Evolutionary conservation across 92 coral and sea anemone genomes (phyloP).

Genomic region (Umimayanthus kanabou): DNA sequence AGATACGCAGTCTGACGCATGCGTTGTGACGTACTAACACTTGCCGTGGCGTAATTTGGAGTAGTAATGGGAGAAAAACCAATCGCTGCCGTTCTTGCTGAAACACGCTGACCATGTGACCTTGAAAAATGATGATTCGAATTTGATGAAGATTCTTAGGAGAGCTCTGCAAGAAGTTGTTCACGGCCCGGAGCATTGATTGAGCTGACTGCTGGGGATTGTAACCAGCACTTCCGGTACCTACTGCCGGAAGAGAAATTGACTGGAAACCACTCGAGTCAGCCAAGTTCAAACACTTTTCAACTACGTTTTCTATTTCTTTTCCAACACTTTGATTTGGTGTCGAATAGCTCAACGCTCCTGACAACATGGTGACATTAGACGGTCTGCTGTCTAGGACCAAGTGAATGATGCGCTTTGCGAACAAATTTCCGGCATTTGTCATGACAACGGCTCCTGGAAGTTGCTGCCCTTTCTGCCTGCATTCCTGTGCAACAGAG

Average conservation of each 20-base stretch:
- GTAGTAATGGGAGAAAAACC: background rate
- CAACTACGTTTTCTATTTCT: slow-evolving; percentile 48
- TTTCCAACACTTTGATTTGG: slow-evolving; percentile 12
- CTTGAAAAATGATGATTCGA: slow-evolving; percentile 61
- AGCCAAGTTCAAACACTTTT: slow-evolving; percentile 55
- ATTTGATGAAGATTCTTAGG: slow-evolving; percentile 47
- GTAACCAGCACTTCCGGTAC: slow-evolving; percentile 62
- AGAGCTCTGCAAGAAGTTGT: slow-evolving; percentile 28
- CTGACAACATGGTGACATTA: background rate
- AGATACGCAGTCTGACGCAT: slow-evolving; percentile 22
- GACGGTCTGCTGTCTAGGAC: slow-evolving; percentile 29
- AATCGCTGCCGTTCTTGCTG: slow-evolving; percentile 47
- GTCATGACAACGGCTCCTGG: slow-evolving; percentile 66
- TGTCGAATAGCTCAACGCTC: background rate
- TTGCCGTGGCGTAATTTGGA: background rate
- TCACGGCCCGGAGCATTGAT: slow-evolving; percentile 57
- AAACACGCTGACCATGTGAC: slow-evolving; percentile 52
- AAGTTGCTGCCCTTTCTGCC: slow-evolving; percentile 49
- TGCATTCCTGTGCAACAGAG: slow-evolving; percentile 55
- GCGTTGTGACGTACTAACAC: background rate
- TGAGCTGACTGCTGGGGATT: slow-evolving; percentile 55
- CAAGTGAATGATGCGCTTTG: slow-evolving; percentile 50
- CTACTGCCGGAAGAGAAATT: slow-evolving; percentile 68
- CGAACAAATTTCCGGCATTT: slow-evolving; percentile 50
- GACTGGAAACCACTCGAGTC: slow-evolving; percentile 50